These are phyloP conservation scores for Alcedo atthis DNA, from an alignment of 2,797 vertebrate species.

Conservation along the genomic window DNA sequence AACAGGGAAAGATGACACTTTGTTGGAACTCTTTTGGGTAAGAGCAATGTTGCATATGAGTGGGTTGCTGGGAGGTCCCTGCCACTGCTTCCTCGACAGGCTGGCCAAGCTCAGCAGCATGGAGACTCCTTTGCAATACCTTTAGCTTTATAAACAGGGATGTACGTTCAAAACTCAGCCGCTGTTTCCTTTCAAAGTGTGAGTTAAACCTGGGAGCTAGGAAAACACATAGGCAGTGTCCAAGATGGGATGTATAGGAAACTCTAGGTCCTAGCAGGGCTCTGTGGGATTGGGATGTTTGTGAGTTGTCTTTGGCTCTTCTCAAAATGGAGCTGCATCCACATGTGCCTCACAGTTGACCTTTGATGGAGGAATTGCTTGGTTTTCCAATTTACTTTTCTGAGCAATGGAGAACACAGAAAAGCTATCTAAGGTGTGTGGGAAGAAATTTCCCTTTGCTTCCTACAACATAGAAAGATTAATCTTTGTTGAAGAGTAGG, in stretches of 20 bases:
- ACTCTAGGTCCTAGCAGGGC: not conserved
- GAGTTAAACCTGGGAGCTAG: not conserved
- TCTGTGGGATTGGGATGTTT: not conserved
- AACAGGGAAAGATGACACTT: not conserved
- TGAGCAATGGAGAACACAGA: not conserved
- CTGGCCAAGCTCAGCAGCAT: not conserved
- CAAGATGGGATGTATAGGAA: not conserved
- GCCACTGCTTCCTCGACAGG: not conserved
- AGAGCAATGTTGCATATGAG: not conserved
- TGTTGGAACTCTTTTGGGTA: not conserved
- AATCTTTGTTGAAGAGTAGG: not conserved
- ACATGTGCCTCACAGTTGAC: not conserved
- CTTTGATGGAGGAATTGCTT: not conserved
- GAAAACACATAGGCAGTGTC: not conserved
- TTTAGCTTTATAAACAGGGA: not conserved
- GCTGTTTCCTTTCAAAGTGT: fast-evolving
- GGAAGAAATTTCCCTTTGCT: not conserved
- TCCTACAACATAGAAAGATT: not conserved
- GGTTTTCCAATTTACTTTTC: not conserved
- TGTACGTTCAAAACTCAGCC: not conserved
- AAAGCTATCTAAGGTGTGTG: not conserved
- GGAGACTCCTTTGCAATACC: not conserved
- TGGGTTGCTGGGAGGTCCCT: not conserved
- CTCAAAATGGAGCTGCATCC: not conserved
- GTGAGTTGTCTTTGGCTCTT: not conserved